Evolutionary conservation across 2,888 invertebrate species (phyloP).

Genomic region (Morpho helenor): DNA sequence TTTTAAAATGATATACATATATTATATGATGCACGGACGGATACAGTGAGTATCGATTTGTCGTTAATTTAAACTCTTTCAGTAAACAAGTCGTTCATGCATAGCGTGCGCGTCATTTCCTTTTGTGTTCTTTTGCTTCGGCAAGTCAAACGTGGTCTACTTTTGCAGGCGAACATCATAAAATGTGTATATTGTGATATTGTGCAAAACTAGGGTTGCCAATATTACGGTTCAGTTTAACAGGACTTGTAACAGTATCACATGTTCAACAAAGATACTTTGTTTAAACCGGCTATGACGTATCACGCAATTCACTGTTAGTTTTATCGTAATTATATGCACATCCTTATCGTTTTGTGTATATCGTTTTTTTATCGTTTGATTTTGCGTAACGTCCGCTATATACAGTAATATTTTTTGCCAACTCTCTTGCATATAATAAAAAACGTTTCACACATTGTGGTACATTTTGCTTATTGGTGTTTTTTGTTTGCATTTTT

Average conservation of each 20-base stretch:
- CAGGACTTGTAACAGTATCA: not conserved
- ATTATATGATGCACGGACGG: not conserved
- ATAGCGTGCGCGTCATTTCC: constrained; percentile 36
- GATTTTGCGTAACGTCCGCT: too few relatives aligned
- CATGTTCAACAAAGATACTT: too few relatives aligned
- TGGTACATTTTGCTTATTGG: too few relatives aligned
- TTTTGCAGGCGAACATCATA: constrained; percentile 13
- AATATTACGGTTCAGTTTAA: not conserved
- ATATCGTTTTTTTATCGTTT: too few relatives aligned
- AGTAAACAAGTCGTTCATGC: constrained; percentile 47
- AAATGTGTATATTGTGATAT: constrained; percentile 11
- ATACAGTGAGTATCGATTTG: constrained; percentile 23
- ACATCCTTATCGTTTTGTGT: too few relatives aligned
- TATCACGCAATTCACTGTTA: too few relatives aligned
- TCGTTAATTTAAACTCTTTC: constrained; percentile 38
- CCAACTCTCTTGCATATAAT: too few relatives aligned
- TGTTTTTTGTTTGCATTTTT: too few relatives aligned
- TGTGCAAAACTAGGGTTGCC: constrained; percentile 6
- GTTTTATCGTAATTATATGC: too few relatives aligned
- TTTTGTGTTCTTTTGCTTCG: constrained; percentile 35
- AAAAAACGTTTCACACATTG: too few relatives aligned
- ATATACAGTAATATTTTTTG: too few relatives aligned
- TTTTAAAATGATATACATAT: not conserved
- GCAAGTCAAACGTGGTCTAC: constrained; percentile 31
- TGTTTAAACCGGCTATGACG: too few relatives aligned